A percentile compares a stretch with the other conserved stretches of the same genome.
phyloP scores from a whole-genome alignment of 2,113 vertebrate species.

The Phrynosoma blainvillii region DNA sequence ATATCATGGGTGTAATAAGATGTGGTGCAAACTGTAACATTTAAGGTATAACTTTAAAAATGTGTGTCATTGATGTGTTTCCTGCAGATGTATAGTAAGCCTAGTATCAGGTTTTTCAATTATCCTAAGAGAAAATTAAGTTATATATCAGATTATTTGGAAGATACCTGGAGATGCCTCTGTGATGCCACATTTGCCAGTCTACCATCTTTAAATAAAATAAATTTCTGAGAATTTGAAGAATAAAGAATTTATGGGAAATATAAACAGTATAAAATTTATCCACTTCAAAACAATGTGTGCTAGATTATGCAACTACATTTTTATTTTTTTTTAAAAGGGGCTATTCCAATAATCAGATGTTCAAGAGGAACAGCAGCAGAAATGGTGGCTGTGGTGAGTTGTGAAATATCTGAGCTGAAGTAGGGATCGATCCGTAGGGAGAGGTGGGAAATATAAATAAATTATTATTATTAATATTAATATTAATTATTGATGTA shows the following conservation, averaged over 20 bases:
- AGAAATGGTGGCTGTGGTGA: conserved; percentile 98
- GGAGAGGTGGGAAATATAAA: too few relatives aligned
- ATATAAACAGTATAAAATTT: background rate
- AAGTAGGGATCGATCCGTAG: background rate
- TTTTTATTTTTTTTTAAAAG: conserved; percentile 70
- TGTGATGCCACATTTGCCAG: background rate
- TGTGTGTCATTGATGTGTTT: background rate
- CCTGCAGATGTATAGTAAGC: background rate
- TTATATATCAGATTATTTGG: background rate
- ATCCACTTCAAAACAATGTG: background rate
- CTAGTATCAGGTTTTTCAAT: background rate
- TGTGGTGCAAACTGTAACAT: background rate
- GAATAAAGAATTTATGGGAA: background rate
- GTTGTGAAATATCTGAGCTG: conserved; percentile 54
- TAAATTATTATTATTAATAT: too few relatives aligned
- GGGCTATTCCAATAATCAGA: conserved; percentile 96
- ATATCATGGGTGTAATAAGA: background rate
- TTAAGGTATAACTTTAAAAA: background rate
- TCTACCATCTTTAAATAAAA: background rate
- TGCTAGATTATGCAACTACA: conserved; percentile 33
- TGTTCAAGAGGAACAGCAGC: conserved; percentile 97
- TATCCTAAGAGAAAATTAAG: background rate
- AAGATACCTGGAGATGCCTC: background rate
- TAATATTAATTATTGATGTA: conserved; percentile 16
- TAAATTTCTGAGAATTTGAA: background rate